Base-by-base conservation (phyloP, 2,113 vertebrate genomes). In the Trogon melanurus region DNA sequence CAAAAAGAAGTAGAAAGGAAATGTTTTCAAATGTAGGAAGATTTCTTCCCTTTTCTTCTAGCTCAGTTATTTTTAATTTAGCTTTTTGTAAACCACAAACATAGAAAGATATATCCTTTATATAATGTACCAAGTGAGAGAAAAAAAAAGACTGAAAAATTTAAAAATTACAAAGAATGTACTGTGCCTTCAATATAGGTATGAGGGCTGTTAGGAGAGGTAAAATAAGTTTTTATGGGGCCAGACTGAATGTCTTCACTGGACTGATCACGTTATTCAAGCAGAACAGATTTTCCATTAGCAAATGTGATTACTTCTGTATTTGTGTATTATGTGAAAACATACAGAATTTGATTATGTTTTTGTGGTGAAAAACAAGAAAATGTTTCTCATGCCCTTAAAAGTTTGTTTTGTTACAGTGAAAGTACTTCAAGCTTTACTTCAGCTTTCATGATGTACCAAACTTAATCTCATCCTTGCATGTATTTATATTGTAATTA, bases 221-320 rank as follows among this genome's bases (percentile, higher is more conserved):
- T 26, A 71, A 78, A 51, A 30, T 20, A 58, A 88, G 20, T 8
- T 9, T 83, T 85, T 36, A 45, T 85, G 54, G 48, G n/a, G 54
- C 22, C 58, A 94, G 83, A 92, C 61, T 76, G 48, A 64, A 75
- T 74, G 73, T 79, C 54, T 71, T 96, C 80, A 23, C 36, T 69
- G 50, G 36, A 54, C 70, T 69, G 61, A 92, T 75, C 72, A 79
- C 13, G 47, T 88, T 89, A 81, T 96, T 93, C 76, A 70, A 85
- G 48, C 22, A 89, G 65, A 86, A 88, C 3, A 45, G 27, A 53
- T 80, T 87, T 93, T 94, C 86, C 88, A 82, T 91, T 84, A 86
- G 65, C 57, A 92, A 94, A 95, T 91, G 41, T 54, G 45, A 74
- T 96, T 94, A 86, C 16, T 18, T 94, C 41, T 41, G 5, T 78